These are phyloP conservation scores for Dunckerocampus dactyliophorus DNA, from an alignment of 2,113 vertebrate genomes.

Conservation along the genomic window DNA sequence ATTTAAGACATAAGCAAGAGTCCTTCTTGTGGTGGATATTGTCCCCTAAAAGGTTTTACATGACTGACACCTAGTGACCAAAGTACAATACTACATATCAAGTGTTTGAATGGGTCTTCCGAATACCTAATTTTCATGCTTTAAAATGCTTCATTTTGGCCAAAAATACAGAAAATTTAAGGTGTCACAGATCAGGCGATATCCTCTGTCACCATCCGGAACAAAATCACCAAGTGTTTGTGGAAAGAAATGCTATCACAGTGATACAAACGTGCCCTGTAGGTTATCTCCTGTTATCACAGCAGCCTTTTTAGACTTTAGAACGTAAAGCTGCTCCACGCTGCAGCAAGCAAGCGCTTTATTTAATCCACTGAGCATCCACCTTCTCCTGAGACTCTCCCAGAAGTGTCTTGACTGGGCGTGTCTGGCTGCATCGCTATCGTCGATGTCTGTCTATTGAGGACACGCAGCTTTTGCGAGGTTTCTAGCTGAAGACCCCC, in stretches of 20 bases:
- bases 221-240: too few species aligned
- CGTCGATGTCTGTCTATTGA: background rate
- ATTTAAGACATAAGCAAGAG: too few species aligned
- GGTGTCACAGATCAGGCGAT: too few species aligned
- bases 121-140: too few species aligned
- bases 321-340: conserved; percentile 33
- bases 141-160: too few species aligned
- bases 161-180: too few species aligned
- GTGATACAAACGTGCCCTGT: background rate
- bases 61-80: too few species aligned
- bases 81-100: too few species aligned
- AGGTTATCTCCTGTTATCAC: conserved; percentile 27
- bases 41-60: too few species aligned
- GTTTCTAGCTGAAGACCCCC: background rate
- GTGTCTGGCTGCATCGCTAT: conserved; percentile 15
- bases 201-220: too few species aligned
- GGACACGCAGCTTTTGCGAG: background rate
- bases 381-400: conserved; percentile 25
- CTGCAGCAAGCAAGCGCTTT: conserved; percentile 18
- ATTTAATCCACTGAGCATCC: conserved; percentile 29
- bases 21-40: too few species aligned
- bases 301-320: conserved; percentile 16
- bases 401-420: conserved; percentile 18
- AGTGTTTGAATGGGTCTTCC: too few species aligned
- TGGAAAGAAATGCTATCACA: background rate